Percentiles rank a stretch among this genome's conserved stretches.
Evolutionary conservation across 2,888 invertebrate genomes (phyloP).

Genomic region (Limnephilus auricula): DNA sequence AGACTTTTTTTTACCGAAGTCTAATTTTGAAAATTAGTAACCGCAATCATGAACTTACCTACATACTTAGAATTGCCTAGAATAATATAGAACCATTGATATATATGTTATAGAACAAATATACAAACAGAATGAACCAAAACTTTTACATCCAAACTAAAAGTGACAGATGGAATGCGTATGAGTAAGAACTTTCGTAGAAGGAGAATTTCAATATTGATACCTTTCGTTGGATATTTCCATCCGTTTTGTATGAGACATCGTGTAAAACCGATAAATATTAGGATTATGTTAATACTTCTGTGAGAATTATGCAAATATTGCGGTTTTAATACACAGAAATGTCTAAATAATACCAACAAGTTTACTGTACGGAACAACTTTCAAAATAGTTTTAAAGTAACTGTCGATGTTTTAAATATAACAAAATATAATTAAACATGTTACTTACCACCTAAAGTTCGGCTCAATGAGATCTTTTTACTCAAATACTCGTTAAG

Average conservation of each 20-base stretch:
- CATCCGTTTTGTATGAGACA: background rate
- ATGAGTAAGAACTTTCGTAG: background rate
- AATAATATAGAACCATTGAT: background rate
- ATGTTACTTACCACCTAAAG: constrained; percentile 79
- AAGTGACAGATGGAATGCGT: background rate
- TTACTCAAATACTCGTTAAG: constrained; percentile 94
- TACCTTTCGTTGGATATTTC: background rate
- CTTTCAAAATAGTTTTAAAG: constrained; percentile 15
- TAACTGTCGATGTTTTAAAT: background rate
- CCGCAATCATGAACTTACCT: no score
- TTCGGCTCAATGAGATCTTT: constrained; percentile 90
- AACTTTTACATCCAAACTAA: background rate
- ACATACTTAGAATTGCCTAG: background rate
- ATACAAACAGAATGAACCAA: background rate
- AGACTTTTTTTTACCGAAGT: background rate
- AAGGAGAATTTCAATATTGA: background rate
- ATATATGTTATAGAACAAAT: no score
- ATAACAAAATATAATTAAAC: background rate
- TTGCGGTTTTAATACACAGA: background rate
- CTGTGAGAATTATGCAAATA: constrained; percentile 8
- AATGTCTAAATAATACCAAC: background rate
- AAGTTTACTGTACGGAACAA: constrained; percentile 8
- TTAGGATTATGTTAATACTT: constrained; percentile 3
- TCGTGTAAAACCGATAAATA: background rate
- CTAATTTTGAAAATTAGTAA: background rate